Evolutionary conservation across 2,797 vertebrate genomes (phyloP).

Genomic region (Ceryle rudis): DNA sequence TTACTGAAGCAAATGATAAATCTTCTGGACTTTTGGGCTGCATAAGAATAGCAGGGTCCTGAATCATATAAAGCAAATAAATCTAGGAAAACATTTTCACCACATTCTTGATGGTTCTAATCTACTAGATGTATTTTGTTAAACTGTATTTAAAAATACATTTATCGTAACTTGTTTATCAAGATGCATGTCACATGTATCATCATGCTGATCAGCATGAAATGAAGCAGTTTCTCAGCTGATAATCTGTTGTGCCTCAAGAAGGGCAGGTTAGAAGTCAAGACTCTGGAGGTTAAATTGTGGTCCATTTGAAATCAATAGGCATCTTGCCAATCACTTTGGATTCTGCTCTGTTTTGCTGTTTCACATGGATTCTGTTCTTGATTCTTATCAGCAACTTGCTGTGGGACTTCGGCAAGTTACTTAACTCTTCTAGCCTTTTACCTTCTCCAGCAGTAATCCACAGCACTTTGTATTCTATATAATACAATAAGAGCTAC

Average conservation of each 20-base stretch:
- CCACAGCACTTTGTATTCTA: accelerated
- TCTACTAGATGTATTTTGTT: neutral
- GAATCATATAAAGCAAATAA: neutral
- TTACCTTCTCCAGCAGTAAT: conserved; percentile 1
- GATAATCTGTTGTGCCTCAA: conserved; percentile 13
- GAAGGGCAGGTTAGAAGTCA: conserved; percentile 47
- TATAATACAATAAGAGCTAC: neutral
- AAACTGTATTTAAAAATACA: neutral
- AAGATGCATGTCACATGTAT: neutral
- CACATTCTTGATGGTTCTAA: neutral
- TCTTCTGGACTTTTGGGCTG: neutral
- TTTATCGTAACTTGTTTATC: conserved; percentile 6
- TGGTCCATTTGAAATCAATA: conserved; percentile 33
- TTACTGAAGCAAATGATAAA: neutral
- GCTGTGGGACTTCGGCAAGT: neutral
- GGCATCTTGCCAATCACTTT: conserved; percentile 11
- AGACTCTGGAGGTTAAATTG: neutral
- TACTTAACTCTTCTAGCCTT: neutral
- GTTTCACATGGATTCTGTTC: neutral
- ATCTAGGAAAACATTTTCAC: neutral
- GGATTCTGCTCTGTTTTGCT: conserved; percentile 10
- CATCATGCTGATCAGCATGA: neutral
- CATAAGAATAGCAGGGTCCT: neutral
- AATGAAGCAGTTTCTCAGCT: conserved; percentile 15
- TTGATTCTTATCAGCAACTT: neutral